Conservation (phyloP, 2,113 vertebrate species). For the Pithys albifrons region DNA sequence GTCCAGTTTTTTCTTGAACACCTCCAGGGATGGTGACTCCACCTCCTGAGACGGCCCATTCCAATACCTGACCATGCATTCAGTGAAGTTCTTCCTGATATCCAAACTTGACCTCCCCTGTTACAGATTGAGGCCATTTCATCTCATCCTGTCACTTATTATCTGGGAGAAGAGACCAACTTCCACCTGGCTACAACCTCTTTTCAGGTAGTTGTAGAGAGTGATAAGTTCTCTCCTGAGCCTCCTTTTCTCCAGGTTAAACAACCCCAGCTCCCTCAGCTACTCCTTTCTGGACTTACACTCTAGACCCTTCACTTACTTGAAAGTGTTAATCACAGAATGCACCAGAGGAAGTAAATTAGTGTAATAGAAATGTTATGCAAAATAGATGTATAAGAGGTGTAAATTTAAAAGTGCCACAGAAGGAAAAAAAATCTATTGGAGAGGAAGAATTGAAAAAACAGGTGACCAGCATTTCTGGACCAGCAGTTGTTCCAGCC, state of each 20-base stretch:
- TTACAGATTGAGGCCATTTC: neutral
- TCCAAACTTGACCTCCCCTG: neutral
- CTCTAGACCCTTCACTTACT: neutral
- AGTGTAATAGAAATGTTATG: neutral
- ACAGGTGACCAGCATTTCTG: neutral
- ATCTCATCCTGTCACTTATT: neutral
- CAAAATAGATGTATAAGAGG: neutral
- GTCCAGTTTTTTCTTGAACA: neutral
- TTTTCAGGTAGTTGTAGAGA: neutral
- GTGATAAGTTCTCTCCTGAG: neutral
- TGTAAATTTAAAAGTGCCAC: neutral
- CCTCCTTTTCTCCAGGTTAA: neutral
- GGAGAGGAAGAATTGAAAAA: neutral
- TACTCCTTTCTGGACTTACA: neutral
- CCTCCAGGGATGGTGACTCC: neutral
- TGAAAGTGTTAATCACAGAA: neutral
- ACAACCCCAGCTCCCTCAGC: neutral
- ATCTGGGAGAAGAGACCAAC: fast-evolving
- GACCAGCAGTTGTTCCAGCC: neutral
- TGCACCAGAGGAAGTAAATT: neutral
- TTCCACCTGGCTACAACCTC: fast-evolving
- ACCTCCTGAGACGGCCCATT: neutral
- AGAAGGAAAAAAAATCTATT: neutral
- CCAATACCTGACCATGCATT: neutral
- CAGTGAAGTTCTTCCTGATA: neutral